Evolutionary conservation across 2,888 invertebrate genomes (phyloP).

Genomic region (Leptopilina drosophilae): DNA sequence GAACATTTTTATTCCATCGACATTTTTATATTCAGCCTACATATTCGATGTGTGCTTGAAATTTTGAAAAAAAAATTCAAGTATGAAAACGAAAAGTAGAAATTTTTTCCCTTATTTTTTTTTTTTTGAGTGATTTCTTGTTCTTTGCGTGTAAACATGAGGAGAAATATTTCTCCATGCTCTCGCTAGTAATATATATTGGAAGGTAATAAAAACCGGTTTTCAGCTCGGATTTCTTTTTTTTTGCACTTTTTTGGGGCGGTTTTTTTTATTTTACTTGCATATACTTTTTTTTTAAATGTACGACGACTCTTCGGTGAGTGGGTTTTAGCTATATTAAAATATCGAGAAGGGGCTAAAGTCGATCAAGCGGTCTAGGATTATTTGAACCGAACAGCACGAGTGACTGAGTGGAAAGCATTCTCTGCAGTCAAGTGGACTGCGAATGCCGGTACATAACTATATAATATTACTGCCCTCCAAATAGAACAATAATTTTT

Average conservation of each 20-base stretch:
- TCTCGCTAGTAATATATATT: neutral
- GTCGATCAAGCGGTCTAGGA: slow-evolving; percentile 30
- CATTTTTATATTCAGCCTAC: neutral
- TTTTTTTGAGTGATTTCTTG: neutral
- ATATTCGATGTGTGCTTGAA: slow-evolving; percentile 17
- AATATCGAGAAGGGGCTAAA: slow-evolving; percentile 23
- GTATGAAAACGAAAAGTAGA: neutral
- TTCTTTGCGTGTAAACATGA: slow-evolving; percentile 23
- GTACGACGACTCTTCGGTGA: slow-evolving; percentile 8
- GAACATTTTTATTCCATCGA: neutral
- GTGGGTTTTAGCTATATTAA: slow-evolving; percentile 26
- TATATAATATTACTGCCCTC: neutral
- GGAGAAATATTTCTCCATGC: slow-evolving; percentile 26
- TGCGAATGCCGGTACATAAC: slow-evolving; percentile 18
- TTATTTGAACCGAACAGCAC: slow-evolving; percentile 24
- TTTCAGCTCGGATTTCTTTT: slow-evolving; percentile 10
- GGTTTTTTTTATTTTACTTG: neutral
- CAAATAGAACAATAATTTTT: slow-evolving; percentile 13
- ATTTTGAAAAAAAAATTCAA: neutral
- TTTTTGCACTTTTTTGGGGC: neutral
- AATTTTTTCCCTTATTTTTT: neutral
- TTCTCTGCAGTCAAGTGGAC: slow-evolving; percentile 24
- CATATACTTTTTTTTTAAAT: slow-evolving; percentile 16
- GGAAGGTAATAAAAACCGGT: slow-evolving; percentile 22
- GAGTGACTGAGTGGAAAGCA: slow-evolving; percentile 29